Evolutionary conservation across 2,888 invertebrate species (phyloP), one percentile per base, ranked within the genome.

Genomic region (Dendrolimus houi): DNA sequence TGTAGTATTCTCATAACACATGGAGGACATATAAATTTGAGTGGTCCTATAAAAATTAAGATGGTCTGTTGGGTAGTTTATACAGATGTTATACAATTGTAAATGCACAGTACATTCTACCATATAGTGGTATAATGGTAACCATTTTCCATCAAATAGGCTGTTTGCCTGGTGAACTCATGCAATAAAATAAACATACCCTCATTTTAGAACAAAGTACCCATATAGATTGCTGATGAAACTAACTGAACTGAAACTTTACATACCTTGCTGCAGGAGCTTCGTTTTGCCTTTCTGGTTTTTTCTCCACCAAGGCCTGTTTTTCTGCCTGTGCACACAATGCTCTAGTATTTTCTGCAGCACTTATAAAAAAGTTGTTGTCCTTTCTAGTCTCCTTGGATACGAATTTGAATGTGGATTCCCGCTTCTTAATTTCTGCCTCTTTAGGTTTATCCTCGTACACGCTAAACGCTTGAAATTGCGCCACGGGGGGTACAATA

Each of bases 391-490:
- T 78, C 9, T 88, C 89, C 72, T 86, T 89, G 52, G 84, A 70
- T 52, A 81, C 78, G 64, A 87, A 89, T 63, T 89, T 90, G 63
- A 81, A 85, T 12, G 81, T 81, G 52, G 86, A 80, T 68, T 87
- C 86, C 60, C 82, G 76, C 74, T 88, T 87, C 68, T 86, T 88
- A 57, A 83, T 79, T 60, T 89, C 88, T 1, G 67, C 74, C 65
- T 91, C 92, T 54, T 85, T 81, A 40, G 85, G 80, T 56, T 87
- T 86, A 66, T 95, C 95, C 74, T 95, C 95, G 70, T 94, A 95
- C 1, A 95, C 94, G 69, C 94, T 94, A 77, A 95, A 95, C 53
- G 94, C 93, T 84, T 95, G 94, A 83, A 94, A 94, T 74, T 95
- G 94, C 60, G 94, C 94, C 70, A 94, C 94, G 57, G 94, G 94